Conservation (phyloP, 2,797 vertebrate genomes). For the Hirundo rustica region DNA sequence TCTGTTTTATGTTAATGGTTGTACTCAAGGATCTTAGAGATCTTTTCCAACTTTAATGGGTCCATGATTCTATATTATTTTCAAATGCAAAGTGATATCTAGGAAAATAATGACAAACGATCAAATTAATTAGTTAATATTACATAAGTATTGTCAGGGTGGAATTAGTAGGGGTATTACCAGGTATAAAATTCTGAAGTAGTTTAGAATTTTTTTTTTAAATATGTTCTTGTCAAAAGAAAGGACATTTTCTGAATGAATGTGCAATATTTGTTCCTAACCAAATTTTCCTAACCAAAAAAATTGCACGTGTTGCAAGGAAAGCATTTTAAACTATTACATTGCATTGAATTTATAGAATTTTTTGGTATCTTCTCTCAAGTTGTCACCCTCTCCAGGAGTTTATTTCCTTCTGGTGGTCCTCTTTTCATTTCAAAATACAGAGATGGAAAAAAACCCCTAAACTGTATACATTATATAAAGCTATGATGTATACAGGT, state of each 20-base stretch:
- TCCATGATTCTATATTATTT: not conserved
- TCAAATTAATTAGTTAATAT: not conserved
- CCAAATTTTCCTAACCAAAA: not conserved
- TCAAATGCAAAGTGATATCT: not conserved
- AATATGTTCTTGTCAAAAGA: not conserved
- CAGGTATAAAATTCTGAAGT: not conserved
- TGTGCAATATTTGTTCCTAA: not conserved
- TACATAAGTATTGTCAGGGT: not conserved
- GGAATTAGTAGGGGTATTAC: not conserved
- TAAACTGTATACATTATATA: not conserved
- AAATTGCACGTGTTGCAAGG: not conserved
- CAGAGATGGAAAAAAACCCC: not conserved
- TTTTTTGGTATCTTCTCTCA: not conserved
- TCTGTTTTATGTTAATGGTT: not conserved
- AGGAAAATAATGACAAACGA: not conserved
- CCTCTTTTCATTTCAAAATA: not conserved
- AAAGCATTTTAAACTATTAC: not conserved
- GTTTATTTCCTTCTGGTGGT: not conserved
- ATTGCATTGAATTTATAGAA: not conserved
- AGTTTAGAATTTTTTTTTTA: not conserved
- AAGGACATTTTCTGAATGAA: not conserved
- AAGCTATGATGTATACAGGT: not conserved
- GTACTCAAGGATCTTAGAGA: not conserved
- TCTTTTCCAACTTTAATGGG: not conserved
- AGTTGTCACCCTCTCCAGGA: not conserved